A percentile compares a stretch with the other conserved stretches of the same genome.
Conservation (phyloP, 2,113 vertebrate species). For the Apus apus region DNA sequence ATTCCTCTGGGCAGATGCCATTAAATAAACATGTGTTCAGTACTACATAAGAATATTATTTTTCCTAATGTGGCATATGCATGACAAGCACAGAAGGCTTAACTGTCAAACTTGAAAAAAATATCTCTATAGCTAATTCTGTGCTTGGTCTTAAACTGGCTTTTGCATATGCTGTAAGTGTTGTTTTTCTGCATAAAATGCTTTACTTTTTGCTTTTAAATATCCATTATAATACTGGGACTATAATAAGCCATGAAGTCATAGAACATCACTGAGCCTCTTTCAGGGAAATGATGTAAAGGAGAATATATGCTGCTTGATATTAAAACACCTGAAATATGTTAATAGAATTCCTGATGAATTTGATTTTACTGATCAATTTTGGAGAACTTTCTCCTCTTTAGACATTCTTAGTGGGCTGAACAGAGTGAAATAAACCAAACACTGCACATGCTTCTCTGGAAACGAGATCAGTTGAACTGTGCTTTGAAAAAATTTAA, state of each 20-base stretch:
- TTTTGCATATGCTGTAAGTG: conserved; percentile 33
- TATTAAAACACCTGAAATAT: not conserved
- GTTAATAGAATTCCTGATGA: not conserved
- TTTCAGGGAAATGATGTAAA: not conserved
- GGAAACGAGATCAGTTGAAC: not conserved
- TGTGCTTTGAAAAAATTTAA: not conserved
- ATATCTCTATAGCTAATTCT: conserved; percentile 57
- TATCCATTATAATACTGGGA: not conserved
- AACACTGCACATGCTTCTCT: not conserved
- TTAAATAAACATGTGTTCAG: conserved; percentile 75
- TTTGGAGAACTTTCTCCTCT: not conserved
- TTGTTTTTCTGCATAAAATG: conserved; percentile 43
- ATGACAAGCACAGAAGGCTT: conserved; percentile 69
- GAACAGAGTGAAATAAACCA: not conserved
- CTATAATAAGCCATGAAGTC: not conserved
- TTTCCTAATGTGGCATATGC: conserved; percentile 68
- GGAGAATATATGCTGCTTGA: not conserved
- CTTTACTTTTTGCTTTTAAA: conserved; percentile 33
- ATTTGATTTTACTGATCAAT: not conserved
- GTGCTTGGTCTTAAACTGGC: conserved; percentile 30
- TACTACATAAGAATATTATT: conserved; percentile 65
- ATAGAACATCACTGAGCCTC: not conserved
- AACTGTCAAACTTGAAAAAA: conserved; percentile 63
- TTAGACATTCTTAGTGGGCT: not conserved
- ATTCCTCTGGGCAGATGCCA: conserved; percentile 72